Evolutionary conservation across 1,140 invertebrate genomes (phyloP), one percentile per base, ranked within the genome.

Genomic region (Drosophila pectinifera): DNA sequence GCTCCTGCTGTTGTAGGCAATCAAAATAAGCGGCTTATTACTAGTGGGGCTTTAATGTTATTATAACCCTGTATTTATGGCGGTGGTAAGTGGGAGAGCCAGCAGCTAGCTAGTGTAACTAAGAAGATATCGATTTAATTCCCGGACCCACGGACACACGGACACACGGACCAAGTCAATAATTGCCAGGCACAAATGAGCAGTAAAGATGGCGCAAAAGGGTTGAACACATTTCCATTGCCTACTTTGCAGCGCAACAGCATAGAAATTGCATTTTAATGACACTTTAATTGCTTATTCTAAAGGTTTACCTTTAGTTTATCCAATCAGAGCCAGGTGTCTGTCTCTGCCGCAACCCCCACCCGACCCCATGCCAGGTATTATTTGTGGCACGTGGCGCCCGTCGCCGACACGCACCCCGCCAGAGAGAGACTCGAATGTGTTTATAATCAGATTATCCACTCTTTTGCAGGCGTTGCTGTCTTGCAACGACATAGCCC

Each of bases 11-110:
- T 31, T 56, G 58, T 54, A 53, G 53, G 80, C 80, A 83, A 82
- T 83, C 80, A 78, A 83, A 82, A 75, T 83, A 83, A 83, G 80
- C 80, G 58, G 78, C 72, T 80, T 80, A 80, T 76, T 72, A 61
- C 58, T 28, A 51, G 49, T 51, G 4, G 16, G 54, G 48, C 51
- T 77, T 77, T 81, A 81, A 81, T 81, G 57, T 81, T 81, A 81
- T 81, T 81, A 81, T 81, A 77, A 81, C 78, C 72, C 77, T 63
- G 42, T 78, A 74, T 73, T 62, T 73, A 69, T 53, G 46, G 38
- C 26, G 14, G 22, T 7, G 31, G 13, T 8, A 5, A 20, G 28
- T 34, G 16, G 22, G 64, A 26, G 31, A 16, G 16, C 13, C 11
- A 22, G 22, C 22, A 24, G 38, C 20, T 39, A 22, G 13, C 54